Evolutionary conservation across 2,113 vertebrate species (phyloP).

Genomic region (Neolamprologus falcicula): DNA sequence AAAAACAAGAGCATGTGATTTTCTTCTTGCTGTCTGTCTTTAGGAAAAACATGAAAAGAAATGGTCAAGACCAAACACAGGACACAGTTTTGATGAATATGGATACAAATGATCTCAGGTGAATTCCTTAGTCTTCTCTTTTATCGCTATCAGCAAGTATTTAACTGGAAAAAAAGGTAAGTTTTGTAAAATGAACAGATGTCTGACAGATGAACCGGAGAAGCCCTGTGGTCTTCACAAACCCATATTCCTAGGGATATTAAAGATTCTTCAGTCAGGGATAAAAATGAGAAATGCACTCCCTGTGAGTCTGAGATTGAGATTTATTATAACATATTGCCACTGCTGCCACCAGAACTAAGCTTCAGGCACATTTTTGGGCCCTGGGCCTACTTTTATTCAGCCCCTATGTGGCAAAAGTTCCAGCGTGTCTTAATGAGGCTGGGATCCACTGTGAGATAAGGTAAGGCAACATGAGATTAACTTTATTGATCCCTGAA

Average conservation of each 20-base stretch:
- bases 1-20: not conserved
- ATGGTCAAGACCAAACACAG: not conserved
- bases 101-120: not conserved
- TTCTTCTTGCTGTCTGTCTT: not conserved
- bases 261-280: not conserved
- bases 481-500: slow-evolving; percentile 57
- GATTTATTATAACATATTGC: slow-evolving; percentile 31
- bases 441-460: slow-evolving; percentile 33
- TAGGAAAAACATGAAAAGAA: not conserved
- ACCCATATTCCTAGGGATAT: slow-evolving; percentile 4
- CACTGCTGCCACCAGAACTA: not conserved
- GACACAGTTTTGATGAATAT: not conserved
- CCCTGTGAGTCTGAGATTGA: not conserved
- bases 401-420: slow-evolving; percentile 8
- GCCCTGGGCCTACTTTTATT: not conserved
- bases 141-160: not conserved
- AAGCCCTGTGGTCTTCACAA: not conserved
- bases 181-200: not conserved
- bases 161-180: not conserved
- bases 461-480: slow-evolving; percentile 52
- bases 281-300: slow-evolving; percentile 14
- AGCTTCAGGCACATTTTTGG: not conserved
- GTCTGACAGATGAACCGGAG: slow-evolving; percentile 1
- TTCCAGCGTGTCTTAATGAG: slow-evolving; percentile 39
- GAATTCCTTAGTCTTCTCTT: not conserved